phyloP scores from a whole-genome alignment of 2,888 invertebrate genomes.

The Peribatodes rhomboidaria region DNA sequence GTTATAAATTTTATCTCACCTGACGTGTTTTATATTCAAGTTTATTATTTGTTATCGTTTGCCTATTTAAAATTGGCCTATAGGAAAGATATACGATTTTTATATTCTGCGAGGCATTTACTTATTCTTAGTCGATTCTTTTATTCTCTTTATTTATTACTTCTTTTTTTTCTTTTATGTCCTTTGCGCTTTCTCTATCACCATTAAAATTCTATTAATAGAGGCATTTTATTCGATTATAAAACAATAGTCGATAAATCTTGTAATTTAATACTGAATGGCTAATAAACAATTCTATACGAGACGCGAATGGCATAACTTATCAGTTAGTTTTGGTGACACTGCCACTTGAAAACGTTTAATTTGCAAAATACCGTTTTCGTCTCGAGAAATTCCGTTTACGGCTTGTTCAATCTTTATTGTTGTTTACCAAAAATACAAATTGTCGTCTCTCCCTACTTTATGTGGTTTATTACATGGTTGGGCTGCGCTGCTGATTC shows the following conservation, averaged over 20 bases:
- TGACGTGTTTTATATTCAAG: conserved; percentile 19
- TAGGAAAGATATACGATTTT: not conserved
- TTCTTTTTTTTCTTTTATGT: not conserved
- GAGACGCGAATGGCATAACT: conserved; percentile 53
- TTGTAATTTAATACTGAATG: conserved; percentile 50
- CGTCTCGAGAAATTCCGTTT: conserved; percentile 56
- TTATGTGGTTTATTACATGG: conserved; percentile 53
- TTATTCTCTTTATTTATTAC: too few species aligned
- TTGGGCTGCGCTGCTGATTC: conserved; percentile 54
- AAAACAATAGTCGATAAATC: conserved; percentile 67
- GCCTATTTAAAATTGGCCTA: not conserved
- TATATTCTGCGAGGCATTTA: not conserved
- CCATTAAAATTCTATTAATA: conserved; percentile 41
- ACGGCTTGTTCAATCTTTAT: conserved; percentile 61
- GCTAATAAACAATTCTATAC: conserved; percentile 55
- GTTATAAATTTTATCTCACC: conserved; percentile 12
- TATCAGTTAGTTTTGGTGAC: conserved; percentile 59
- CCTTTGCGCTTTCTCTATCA: conserved; percentile 30
- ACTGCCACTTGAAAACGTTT: conserved; percentile 52
- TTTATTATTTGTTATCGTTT: conserved; percentile 20
- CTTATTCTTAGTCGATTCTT: too few species aligned
- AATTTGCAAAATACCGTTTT: conserved; percentile 64
- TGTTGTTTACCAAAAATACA: conserved; percentile 64
- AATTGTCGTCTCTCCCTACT: conserved; percentile 56
- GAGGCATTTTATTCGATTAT: conserved; percentile 48